phyloP scores from a whole-genome alignment of 2,797 vertebrate genomes.

The Spondyliosoma cantharus region DNA sequence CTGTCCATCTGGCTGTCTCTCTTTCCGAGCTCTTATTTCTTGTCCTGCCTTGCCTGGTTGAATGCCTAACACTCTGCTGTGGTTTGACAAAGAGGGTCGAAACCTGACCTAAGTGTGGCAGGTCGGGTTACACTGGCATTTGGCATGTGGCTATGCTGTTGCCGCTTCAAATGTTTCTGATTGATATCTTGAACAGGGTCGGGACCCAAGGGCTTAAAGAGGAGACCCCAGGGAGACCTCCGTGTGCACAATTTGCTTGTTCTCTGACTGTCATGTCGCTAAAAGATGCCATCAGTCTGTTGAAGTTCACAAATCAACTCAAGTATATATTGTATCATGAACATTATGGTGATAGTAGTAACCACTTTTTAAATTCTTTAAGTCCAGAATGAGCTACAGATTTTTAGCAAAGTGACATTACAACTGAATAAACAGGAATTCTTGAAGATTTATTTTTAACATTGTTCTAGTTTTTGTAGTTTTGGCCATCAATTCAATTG shows the following conservation, averaged over 20 bases:
- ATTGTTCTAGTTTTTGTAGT: not conserved
- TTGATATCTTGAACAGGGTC: slow-evolving; percentile 56
- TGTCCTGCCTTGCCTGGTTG: slow-evolving; percentile 54
- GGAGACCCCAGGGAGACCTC: slow-evolving; percentile 17
- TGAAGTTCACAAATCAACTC: not conserved
- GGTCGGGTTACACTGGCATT: slow-evolving; percentile 60
- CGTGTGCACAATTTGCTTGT: not conserved
- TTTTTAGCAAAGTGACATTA: not conserved
- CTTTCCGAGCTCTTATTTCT: slow-evolving; percentile 49
- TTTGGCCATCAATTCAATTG: not conserved
- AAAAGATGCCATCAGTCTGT: not conserved
- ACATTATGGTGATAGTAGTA: not conserved
- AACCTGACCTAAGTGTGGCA: slow-evolving; percentile 60
- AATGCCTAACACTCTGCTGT: slow-evolving; percentile 53
- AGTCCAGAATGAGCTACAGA: not conserved
- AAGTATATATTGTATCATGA: not conserved
- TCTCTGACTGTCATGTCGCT: not conserved
- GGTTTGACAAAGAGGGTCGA: slow-evolving; percentile 64
- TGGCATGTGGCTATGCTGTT: slow-evolving; percentile 45
- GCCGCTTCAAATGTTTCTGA: slow-evolving; percentile 55
- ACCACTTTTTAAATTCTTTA: not conserved
- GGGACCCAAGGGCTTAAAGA: slow-evolving; percentile 22
- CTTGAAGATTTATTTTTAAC: too few species aligned
- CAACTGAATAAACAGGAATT: not conserved
- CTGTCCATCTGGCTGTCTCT: slow-evolving; percentile 45